Evolutionary conservation across 1,140 invertebrate genomes (phyloP).

Genomic region (Oncopeltus fasciatus): DNA sequence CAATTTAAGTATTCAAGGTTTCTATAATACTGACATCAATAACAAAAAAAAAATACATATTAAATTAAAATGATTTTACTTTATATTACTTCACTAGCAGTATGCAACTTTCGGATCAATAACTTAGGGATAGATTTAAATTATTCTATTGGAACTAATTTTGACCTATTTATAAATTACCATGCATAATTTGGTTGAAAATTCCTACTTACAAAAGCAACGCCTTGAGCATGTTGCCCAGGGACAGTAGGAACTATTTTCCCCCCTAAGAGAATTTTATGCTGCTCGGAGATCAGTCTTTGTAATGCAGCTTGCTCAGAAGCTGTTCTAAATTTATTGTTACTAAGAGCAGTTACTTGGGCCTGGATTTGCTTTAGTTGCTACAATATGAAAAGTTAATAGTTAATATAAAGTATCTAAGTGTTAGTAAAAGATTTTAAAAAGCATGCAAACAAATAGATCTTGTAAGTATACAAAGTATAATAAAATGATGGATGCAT

Average conservation of each 20-base stretch:
- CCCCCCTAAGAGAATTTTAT: conserved; percentile 43
- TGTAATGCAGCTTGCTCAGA: conserved; percentile 36
- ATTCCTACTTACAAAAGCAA: conserved; percentile 25
- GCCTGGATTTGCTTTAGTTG: conserved; percentile 42
- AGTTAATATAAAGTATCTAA: background rate
- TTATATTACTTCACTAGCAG: too few species aligned
- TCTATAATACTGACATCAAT: too few species aligned
- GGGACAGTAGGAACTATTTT: conserved; percentile 42
- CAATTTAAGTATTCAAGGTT: too few species aligned
- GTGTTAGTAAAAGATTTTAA: background rate
- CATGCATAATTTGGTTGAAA: background rate
- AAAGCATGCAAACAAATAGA: too few species aligned
- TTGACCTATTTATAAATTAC: too few species aligned
- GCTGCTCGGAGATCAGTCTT: conserved; percentile 40
- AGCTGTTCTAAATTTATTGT: conserved; percentile 31
- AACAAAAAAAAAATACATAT: too few species aligned
- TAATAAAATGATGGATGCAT: too few species aligned
- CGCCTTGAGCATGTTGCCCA: conserved; percentile 27
- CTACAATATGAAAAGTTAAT: conserved; percentile 23
- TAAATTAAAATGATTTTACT: too few species aligned
- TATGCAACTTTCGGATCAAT: too few species aligned
- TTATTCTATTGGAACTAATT: too few species aligned
- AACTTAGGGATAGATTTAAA: too few species aligned
- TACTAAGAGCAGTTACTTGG: conserved; percentile 40
- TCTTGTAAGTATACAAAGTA: background rate